Evolutionary conservation across 2,113 vertebrate genomes (phyloP).

Genomic region (Hepsetus odoe): DNA sequence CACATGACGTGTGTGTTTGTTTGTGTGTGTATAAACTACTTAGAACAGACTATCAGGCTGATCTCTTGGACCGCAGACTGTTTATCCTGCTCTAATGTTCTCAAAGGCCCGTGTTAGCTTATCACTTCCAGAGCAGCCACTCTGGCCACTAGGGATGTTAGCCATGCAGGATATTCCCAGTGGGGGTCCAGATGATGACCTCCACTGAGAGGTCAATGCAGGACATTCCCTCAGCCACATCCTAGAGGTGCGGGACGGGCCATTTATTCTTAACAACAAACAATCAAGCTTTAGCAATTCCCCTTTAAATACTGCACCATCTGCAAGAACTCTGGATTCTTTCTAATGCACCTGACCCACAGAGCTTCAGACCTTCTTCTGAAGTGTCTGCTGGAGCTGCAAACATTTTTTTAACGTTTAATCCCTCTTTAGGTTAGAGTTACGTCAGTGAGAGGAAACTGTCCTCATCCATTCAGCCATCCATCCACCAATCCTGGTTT

Average conservation of each 20-base stretch:
- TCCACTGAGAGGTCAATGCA: not conserved
- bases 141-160: not conserved
- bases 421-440: not conserved
- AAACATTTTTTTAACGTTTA: not conserved
- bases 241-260: not conserved
- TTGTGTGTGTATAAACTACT: not conserved
- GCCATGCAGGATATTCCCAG: not conserved
- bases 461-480: not conserved
- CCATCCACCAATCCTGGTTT: no score
- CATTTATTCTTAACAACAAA: not conserved
- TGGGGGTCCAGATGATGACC: not conserved
- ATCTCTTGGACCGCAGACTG: constrained; percentile 26
- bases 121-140: constrained; percentile 11
- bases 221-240: constrained; percentile 25
- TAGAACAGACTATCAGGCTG: not conserved
- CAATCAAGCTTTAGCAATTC: no score
- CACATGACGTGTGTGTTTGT: not conserved
- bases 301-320: not conserved
- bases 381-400: not conserved
- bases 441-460: not conserved
- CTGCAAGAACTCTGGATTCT: not conserved
- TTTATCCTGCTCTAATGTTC: constrained; percentile 28
- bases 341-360: not conserved
- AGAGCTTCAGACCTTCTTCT: not conserved
- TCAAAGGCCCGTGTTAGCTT: not conserved